Evolutionary conservation across 2,113 vertebrate genomes (phyloP), one percentile per base, ranked within the genome.

Genomic region (Pteronura brasiliensis): DNA sequence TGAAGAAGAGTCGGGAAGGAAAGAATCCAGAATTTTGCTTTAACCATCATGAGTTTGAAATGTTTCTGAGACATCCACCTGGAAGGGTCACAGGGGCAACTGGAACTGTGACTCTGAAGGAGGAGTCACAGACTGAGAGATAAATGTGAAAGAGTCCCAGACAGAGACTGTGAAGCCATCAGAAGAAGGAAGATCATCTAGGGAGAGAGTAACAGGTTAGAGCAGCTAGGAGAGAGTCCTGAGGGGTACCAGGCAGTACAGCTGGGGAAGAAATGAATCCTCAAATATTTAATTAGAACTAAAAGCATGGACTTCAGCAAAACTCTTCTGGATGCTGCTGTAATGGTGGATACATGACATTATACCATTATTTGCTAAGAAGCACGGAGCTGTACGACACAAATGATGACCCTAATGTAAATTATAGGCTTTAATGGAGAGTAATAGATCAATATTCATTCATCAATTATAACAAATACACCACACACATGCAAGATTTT

Each of bases 381-480:
- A 17, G 12, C 36, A 42, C 0, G 31, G 14, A 65, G 39, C 65
- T 1, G 6, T 18, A 39, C 3, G n/a, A 23, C 1, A 47, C 20
- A 8, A 42, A 71, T 9, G 21, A 3, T 9, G 42, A 34, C 0
- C 12, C 25, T 21, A 65, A 42, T 13, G 21, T 29, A 61, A 20
- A 15, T 47, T 39, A 13, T 2, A 25, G 23, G 74, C n/a, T 59
- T 69, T 23, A 42, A 36, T 63, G 34, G 47, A 76, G 34, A 77
- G 27, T 55, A 44, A 67, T 3, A 15, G 6, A 57, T 52, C 14
- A 47, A 36, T 72, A n/a, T 1, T 29, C 27, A 27, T 29, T 55
- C 6, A 39, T 34, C 72, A 71, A 1, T 52, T 80, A 27, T 61
- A 65, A 67, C 34, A 88, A 65, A 74, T 34, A 49, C 3, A 52